Evolutionary conservation across 2,797 vertebrate genomes (phyloP).

Genomic region (Eulemur rubriventer): DNA sequence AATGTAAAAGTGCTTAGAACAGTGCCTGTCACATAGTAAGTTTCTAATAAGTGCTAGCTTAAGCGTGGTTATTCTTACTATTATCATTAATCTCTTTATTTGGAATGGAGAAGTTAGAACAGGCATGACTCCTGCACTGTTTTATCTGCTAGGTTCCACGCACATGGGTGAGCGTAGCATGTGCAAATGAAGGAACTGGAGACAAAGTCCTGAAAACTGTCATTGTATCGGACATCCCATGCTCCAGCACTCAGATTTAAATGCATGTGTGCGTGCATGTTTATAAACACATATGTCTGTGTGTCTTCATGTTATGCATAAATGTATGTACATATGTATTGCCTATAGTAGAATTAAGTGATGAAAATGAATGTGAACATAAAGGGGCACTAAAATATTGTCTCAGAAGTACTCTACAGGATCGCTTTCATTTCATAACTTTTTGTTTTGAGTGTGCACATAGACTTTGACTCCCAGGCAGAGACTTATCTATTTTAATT

Average conservation of each 20-base stretch:
- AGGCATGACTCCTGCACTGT: background rate
- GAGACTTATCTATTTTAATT: background rate
- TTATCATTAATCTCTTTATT: background rate
- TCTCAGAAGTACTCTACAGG: background rate
- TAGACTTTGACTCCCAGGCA: background rate
- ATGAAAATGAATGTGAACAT: background rate
- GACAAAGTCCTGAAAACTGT: background rate
- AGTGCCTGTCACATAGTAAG: background rate
- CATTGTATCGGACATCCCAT: background rate
- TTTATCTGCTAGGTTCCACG: background rate
- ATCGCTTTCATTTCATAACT: background rate
- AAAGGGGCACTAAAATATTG: background rate
- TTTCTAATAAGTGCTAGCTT: background rate
- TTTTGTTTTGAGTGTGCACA: background rate
- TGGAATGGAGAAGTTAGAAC: background rate
- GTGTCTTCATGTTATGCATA: background rate
- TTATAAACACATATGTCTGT: background rate
- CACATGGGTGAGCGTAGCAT: background rate
- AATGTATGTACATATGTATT: background rate
- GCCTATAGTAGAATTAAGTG: background rate
- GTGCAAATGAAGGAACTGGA: background rate
- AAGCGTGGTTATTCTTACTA: background rate
- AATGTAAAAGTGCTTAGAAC: background rate
- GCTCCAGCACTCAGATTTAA: background rate
- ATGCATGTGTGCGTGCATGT: background rate